Evolutionary conservation across 1,140 invertebrate species (phyloP), one percentile per base, ranked within the genome.

Genomic region (Heliothis subflexa): DNA sequence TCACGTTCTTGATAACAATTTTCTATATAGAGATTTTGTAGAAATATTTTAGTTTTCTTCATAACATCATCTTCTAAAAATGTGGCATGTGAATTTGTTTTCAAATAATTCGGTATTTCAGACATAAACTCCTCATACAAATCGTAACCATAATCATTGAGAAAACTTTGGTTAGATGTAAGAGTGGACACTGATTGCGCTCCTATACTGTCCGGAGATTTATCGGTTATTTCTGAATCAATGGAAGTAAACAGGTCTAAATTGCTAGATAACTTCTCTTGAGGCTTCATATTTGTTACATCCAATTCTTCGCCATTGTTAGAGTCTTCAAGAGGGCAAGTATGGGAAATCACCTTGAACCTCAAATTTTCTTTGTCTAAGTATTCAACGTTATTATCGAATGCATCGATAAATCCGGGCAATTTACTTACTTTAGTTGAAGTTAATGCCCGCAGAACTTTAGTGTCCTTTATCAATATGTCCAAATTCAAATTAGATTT

Each of bases 101-200:
- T 80, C 11, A 90, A n/a, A 82, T 85, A 85, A 9, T 49, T 57
- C 18, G 88, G 78, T 14, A 90, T 80, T 54, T 86, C 75, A 9
- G 78, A 75, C 54, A 90, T 83, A 71, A 90, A 85, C 49, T 85
- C 75, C 71, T 87, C 80, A 81, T 90, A 91, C 10, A 86, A 66
- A 61, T 80, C 49, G 62, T 89, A 70, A n/a, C 40, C 49, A 61
- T 47, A 49, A 72, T 79, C 64, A 59, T 54, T 57, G 49, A 72
- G 25, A 14, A 75, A 33, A 52, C 55, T 77, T 28, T 64, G 74
- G 4, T 21, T 55, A 7, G 74, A 49, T 14, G 68, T 73, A 47
- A 54, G 21, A 18, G 73, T 61, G 59, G 25, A 49, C 33, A 64
- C 75, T 52, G 70, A 61, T 28, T 72, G 54, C 25, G 13, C 14